Conservation (phyloP, 1,140 invertebrate genomes). For the Megalopta genalis region DNA sequence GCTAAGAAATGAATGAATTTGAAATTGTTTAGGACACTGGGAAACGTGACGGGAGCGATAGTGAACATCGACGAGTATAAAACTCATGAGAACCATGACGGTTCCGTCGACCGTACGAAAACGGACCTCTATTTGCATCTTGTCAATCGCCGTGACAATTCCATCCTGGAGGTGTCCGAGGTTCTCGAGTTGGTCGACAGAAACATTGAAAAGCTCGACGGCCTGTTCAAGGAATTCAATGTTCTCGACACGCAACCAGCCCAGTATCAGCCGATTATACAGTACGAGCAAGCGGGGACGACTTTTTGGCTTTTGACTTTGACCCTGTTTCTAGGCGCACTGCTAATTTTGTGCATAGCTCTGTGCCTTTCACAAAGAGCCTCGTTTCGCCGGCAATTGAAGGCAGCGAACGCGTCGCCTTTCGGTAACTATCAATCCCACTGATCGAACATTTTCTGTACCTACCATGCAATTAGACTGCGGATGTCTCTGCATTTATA, state of each 20-base stretch:
- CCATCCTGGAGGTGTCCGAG: slow-evolving; percentile 92
- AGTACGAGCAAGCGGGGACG: slow-evolving; percentile 77
- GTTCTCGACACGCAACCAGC: slow-evolving; percentile 93
- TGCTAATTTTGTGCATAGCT: slow-evolving; percentile 89
- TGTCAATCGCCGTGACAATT: slow-evolving; percentile 93
- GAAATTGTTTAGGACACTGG: slow-evolving; percentile 83
- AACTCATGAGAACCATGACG: slow-evolving; percentile 94
- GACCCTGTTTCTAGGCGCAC: slow-evolving; percentile 87
- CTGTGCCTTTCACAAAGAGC: slow-evolving; percentile 91
- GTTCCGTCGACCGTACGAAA: slow-evolving; percentile 95
- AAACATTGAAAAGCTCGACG: slow-evolving; percentile 93
- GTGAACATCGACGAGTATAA: slow-evolving; percentile 96
- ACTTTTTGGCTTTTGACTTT: slow-evolving; percentile 90
- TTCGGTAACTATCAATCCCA: slow-evolving; percentile 84
- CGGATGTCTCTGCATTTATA: background rate
- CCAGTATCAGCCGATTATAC: slow-evolving; percentile 84
- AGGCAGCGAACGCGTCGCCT: slow-evolving; percentile 94
- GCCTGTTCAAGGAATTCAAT: slow-evolving; percentile 95
- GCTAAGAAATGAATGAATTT: background rate
- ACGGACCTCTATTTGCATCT: slow-evolving; percentile 97
- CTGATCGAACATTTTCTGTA: background rate
- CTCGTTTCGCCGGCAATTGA: slow-evolving; percentile 91
- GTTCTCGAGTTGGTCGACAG: slow-evolving; percentile 92
- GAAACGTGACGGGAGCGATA: slow-evolving; percentile 92
- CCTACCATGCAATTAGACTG: no score